phyloP scores from a whole-genome alignment of 2,888 invertebrate species.

The Cephus pulcher region DNA sequence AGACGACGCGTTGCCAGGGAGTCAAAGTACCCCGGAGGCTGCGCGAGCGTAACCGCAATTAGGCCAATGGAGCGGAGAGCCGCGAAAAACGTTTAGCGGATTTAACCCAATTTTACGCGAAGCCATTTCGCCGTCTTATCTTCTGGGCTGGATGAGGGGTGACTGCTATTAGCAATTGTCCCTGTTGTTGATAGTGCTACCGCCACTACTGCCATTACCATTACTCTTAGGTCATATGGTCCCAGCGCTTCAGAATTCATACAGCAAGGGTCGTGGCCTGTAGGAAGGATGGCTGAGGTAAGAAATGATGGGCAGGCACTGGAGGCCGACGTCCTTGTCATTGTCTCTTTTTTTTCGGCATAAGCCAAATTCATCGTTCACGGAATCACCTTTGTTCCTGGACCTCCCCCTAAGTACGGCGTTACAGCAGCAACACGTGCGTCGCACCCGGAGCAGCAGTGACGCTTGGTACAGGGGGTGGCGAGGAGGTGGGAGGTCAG shows the following conservation, averaged over 20 bases:
- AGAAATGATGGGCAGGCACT: neutral
- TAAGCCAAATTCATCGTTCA: constrained; percentile 37
- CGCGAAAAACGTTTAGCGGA: constrained; percentile 54
- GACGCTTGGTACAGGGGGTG: too few species aligned
- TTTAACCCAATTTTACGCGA: constrained; percentile 48
- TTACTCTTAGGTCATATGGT: too few species aligned
- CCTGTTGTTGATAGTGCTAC: too few species aligned
- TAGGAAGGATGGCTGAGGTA: too few species aligned
- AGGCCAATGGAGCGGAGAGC: constrained; percentile 52
- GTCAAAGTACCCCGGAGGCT: constrained; percentile 46
- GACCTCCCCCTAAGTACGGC: neutral
- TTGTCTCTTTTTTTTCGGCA: constrained; percentile 34
- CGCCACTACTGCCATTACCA: too few species aligned
- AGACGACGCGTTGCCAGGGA: constrained; percentile 17
- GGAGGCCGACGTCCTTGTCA: constrained; percentile 4
- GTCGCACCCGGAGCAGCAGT: neutral
- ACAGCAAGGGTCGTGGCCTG: too few species aligned
- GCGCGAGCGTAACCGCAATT: constrained; percentile 56
- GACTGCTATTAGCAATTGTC: too few species aligned
- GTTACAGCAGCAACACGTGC: neutral
- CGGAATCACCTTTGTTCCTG: constrained; percentile 23
- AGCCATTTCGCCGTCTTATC: too few species aligned
- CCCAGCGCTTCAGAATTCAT: too few species aligned
- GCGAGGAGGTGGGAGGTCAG: too few species aligned
- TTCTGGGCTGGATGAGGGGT: too few species aligned